These are phyloP conservation scores for Nycticryphes semicollaris DNA, from an alignment of 2,113 vertebrate genomes.

Conservation along the genomic window DNA sequence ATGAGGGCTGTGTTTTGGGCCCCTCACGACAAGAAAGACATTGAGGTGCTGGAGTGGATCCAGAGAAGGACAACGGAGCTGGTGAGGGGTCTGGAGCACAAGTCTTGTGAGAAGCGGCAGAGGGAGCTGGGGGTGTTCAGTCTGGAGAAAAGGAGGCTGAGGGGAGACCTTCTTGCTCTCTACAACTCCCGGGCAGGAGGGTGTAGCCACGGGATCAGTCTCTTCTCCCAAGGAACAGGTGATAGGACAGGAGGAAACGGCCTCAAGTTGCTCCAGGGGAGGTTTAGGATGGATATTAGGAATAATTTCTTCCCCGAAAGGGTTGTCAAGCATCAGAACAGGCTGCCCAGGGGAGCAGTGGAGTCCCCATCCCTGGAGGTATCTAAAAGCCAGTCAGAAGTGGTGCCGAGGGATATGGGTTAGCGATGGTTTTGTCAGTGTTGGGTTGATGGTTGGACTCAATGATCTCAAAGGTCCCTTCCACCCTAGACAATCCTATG, in stretches of 20 bases:
- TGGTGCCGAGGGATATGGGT: background rate
- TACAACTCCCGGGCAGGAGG: background rate
- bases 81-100: background rate
- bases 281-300: background rate
- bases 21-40: background rate
- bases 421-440: background rate
- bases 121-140: background rate
- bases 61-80: background rate
- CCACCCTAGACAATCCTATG: background rate
- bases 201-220: background rate
- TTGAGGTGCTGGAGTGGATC: background rate
- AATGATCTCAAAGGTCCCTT: background rate
- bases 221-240: background rate
- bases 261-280: background rate
- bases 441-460: background rate
- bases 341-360: background rate
- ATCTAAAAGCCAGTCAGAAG: background rate
- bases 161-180: background rate
- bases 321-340: background rate
- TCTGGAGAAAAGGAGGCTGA: background rate
- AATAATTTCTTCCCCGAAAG: background rate
- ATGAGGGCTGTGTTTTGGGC: background rate
- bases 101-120: background rate
- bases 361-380: background rate
- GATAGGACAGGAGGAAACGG: background rate